Conservation (phyloP, 2,888 invertebrate genomes). For the Periphyllus acericola region DNA sequence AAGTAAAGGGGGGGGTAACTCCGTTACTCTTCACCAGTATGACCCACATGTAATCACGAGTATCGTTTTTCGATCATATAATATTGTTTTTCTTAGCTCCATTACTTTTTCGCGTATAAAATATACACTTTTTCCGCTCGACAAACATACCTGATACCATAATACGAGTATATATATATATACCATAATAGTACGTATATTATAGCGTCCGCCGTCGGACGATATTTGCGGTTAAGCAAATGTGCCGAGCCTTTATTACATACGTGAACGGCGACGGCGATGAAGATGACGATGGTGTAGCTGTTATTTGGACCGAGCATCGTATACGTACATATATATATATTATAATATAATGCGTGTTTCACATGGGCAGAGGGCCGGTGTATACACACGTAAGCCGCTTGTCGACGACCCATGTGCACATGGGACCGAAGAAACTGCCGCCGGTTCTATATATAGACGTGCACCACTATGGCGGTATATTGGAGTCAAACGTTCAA, state of each 20-base stretch:
- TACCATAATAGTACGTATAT: too few species aligned
- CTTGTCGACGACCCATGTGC: constrained; percentile 38
- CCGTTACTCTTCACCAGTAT: too few species aligned
- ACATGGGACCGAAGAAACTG: constrained; percentile 59
- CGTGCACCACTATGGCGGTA: constrained; percentile 11
- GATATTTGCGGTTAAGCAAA: background rate
- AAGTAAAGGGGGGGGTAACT: too few species aligned
- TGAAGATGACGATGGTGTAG: background rate
- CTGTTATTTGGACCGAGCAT: constrained; percentile 18
- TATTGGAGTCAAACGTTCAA: constrained; percentile 40
- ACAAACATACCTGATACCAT: too few species aligned
- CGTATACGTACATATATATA: background rate
- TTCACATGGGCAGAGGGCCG: constrained; percentile 1
- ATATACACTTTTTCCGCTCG: too few species aligned
- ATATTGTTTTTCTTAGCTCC: too few species aligned
- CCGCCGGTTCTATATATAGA: constrained; percentile 56
- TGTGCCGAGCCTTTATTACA: background rate
- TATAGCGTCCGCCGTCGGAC: background rate
- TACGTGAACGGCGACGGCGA: background rate
- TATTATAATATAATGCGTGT: background rate
- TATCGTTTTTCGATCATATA: too few species aligned
- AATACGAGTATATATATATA: too few species aligned
- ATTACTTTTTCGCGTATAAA: too few species aligned
- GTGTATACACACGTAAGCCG: background rate
- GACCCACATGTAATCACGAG: too few species aligned